Conservation (phyloP, 1,140 invertebrate genomes). For the Zaprionus vittiger region DNA sequence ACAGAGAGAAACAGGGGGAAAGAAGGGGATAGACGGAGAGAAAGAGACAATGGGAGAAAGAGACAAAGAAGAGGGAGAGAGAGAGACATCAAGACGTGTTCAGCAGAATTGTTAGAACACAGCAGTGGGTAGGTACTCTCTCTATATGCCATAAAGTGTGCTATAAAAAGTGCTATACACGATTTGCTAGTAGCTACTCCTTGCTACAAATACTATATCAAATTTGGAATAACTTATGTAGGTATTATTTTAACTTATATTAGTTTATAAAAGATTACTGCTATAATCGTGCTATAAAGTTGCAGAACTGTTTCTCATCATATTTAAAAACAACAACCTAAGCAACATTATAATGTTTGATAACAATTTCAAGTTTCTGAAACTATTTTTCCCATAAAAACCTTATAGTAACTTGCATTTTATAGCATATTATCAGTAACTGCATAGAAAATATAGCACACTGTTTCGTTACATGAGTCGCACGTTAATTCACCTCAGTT, state of each 20-base stretch:
- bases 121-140: neutral
- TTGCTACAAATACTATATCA: neutral
- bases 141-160: neutral
- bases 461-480: too few relatives aligned
- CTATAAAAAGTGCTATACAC: neutral
- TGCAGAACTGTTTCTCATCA: neutral
- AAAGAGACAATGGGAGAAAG: neutral
- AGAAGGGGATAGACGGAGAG: conserved; percentile 23
- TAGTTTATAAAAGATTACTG: neutral
- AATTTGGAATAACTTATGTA: neutral
- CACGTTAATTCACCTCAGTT: too few relatives aligned
- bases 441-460: too few relatives aligned
- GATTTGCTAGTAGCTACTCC: neutral
- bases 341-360: too few relatives aligned
- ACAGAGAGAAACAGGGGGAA: conserved; percentile 16
- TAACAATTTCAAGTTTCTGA: too few relatives aligned
- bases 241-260: too few relatives aligned
- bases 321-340: too few relatives aligned
- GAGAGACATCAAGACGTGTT: neutral
- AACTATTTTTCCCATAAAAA: neutral
- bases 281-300: neutral
- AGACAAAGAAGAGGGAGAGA: neutral
- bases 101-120: neutral
- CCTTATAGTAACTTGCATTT: neutral
- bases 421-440: too few relatives aligned